Evolutionary conservation across 2,797 vertebrate species (phyloP).

Genomic region (Pseudocheirus occidentalis): DNA sequence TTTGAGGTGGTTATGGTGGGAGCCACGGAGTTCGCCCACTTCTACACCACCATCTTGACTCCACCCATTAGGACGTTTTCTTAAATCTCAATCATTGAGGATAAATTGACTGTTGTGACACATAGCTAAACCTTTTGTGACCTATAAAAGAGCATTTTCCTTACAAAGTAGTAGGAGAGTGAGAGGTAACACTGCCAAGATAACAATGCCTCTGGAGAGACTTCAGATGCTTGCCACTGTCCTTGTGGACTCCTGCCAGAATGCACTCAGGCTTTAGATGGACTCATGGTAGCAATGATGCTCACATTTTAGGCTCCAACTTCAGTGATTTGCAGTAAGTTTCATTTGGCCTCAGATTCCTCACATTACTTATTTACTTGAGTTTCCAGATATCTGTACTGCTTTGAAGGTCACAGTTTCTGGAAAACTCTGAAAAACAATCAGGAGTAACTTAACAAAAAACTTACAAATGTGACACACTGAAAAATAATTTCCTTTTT

Average conservation of each 20-base stretch:
- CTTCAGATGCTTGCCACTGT: constrained; percentile 38
- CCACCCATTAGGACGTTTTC: too few species aligned
- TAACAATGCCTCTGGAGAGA: constrained; percentile 10
- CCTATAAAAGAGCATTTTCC: neutral
- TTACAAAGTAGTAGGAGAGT: neutral
- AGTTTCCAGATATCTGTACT: constrained; percentile 18
- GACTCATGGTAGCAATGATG: neutral
- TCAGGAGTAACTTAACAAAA: neutral
- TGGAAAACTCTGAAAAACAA: constrained; percentile 43
- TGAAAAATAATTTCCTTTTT: constrained; percentile 49
- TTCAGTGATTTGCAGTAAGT: neutral
- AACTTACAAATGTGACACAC: constrained; percentile 43
- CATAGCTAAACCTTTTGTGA: neutral
- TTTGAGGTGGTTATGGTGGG: too few species aligned
- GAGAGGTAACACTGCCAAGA: constrained; percentile 8
- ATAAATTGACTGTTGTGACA: neutral
- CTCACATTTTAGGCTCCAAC: constrained; percentile 4
- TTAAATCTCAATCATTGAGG: neutral
- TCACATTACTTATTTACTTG: constrained; percentile 3
- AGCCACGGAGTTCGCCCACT: too few species aligned
- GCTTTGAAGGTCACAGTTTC: constrained; percentile 40
- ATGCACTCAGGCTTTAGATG: constrained; percentile 47
- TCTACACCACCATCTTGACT: too few species aligned
- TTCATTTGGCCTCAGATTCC: neutral
- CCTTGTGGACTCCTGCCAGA: constrained; percentile 69